Conservation (phyloP, 2,888 invertebrate genomes). For the Synergus laeviventris region DNA sequence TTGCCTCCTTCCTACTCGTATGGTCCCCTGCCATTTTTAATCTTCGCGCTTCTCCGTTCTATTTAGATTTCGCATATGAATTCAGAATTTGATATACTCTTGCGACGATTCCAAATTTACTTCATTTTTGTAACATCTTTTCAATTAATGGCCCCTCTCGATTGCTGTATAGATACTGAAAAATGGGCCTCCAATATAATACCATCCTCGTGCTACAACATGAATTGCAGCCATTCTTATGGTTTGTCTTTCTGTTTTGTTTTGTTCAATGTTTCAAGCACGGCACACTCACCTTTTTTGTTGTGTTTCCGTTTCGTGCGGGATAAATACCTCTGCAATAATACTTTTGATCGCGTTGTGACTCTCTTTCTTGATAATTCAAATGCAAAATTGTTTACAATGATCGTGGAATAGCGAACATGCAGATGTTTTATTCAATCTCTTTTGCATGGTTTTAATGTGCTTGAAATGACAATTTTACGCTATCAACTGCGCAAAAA, state of each 20-base stretch:
- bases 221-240: constrained; percentile 33
- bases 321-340: neutral
- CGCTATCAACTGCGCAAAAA: no score
- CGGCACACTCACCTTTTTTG: neutral
- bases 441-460: constrained; percentile 12
- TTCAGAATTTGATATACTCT: constrained; percentile 5
- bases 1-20: constrained; percentile 16
- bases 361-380: neutral
- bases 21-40: constrained; percentile 37
- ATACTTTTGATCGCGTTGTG: neutral
- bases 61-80: constrained; percentile 16
- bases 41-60: constrained; percentile 28
- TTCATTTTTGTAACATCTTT: constrained; percentile 8
- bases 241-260: neutral
- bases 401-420: neutral
- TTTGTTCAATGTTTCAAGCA: constrained; percentile 14
- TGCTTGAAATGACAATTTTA: neutral
- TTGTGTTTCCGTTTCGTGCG: neutral
- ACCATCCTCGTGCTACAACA: constrained; percentile 38
- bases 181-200: constrained; percentile 39
- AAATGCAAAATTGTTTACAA: neutral
- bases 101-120: neutral
- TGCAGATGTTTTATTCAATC: constrained; percentile 3
- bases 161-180: constrained; percentile 31
- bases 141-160: constrained; percentile 26